phyloP scores from a whole-genome alignment of 2,888 invertebrate species.

The Laothoe populi region DNA sequence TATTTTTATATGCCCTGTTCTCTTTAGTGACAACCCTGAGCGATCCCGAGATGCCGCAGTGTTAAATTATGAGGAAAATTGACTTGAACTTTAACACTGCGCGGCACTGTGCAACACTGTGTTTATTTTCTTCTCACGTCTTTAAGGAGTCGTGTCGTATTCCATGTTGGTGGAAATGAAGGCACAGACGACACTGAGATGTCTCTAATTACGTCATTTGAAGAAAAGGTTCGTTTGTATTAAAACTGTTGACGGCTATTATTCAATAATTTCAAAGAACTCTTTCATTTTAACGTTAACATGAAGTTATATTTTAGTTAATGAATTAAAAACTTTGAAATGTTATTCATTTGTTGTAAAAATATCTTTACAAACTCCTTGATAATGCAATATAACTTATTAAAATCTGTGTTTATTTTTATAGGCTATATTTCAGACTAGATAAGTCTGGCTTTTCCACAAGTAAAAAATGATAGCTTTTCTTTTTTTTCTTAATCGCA shows the following conservation, averaged over 20 bases:
- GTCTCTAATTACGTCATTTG: constrained; percentile 55
- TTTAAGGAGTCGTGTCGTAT: constrained; percentile 27
- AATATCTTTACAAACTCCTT: too few species aligned
- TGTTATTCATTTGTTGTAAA: too few species aligned
- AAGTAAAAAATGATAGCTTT: too few species aligned
- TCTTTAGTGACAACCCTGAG: constrained; percentile 26
- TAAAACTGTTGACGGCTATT: constrained; percentile 4
- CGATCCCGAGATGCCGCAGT: constrained; percentile 42
- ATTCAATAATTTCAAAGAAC: constrained; percentile 16
- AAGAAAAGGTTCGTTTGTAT: constrained; percentile 42
- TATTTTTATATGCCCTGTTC: too few species aligned
- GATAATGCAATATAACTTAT: too few species aligned
- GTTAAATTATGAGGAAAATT: constrained; percentile 65
- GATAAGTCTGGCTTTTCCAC: too few species aligned
- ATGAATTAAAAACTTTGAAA: constrained; percentile 2
- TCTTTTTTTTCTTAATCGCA: too few species aligned
- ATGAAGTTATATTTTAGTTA: constrained; percentile 7
- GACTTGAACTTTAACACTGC: constrained; percentile 27
- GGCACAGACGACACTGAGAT: constrained; percentile 16
- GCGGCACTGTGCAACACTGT: constrained; percentile 21
- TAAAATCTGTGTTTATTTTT: too few species aligned
- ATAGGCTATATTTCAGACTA: too few species aligned
- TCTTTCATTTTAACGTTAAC: constrained; percentile 20
- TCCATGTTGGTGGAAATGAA: constrained; percentile 32
- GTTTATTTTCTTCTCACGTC: constrained; percentile 28